Evolutionary conservation across 1,140 invertebrate species (phyloP).

Genomic region (Sarcophaga bullata): DNA sequence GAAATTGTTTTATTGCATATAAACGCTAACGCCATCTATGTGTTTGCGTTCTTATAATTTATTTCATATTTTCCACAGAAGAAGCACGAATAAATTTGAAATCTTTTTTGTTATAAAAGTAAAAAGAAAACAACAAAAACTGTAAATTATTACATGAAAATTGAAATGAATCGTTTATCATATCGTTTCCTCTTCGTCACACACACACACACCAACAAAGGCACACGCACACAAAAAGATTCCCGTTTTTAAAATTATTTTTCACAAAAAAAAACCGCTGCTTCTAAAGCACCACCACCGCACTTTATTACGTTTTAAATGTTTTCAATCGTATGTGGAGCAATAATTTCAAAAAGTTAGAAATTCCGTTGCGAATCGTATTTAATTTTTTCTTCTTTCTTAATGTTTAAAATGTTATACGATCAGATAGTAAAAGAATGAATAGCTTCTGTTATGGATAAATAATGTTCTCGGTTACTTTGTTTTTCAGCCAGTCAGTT

Average conservation of each 20-base stretch:
- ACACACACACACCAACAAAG: no score
- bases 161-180: conserved; percentile 66
- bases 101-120: no score
- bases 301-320: neutral
- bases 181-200: conserved; percentile 42
- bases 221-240: neutral
- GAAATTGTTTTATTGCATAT: no score
- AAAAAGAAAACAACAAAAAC: no score
- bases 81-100: no score
- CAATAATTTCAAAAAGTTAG: neutral
- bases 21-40: no score
- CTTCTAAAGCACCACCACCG: neutral
- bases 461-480: conserved; percentile 39
- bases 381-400: neutral
- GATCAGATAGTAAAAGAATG: conserved; percentile 4
- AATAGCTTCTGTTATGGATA: conserved; percentile 46
- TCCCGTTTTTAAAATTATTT: neutral
- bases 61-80: no score
- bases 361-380: no score
- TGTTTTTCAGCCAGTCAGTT: neutral
- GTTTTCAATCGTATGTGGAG: neutral
- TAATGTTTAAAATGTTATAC: neutral
- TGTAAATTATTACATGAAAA: conserved; percentile 60
- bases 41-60: no score
- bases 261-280: neutral